Percentiles rank a stretch among this genome's conserved stretches.
Conservation (phyloP, 1,140 invertebrate genomes). For the Caenorhabditis brenneri region DNA sequence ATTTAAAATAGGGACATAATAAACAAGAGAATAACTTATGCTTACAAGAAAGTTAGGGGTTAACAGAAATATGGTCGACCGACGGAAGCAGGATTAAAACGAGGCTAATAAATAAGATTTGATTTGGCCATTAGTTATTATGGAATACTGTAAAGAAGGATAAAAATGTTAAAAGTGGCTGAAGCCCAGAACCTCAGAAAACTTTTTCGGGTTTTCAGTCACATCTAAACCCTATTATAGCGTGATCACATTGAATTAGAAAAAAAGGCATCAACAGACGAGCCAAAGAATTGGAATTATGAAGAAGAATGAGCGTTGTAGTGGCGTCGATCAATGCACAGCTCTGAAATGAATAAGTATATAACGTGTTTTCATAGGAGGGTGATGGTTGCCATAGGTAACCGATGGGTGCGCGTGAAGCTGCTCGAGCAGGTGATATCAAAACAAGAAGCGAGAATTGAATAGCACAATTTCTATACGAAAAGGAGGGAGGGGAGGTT, state of each 20-base stretch:
- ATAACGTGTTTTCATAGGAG: neutral
- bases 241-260: neutral
- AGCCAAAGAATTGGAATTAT: neutral
- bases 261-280: neutral
- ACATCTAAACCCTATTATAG: neutral
- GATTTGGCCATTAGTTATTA: neutral
- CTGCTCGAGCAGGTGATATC: neutral
- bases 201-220: neutral
- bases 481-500: neutral
- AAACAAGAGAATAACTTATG: too few relatives aligned
- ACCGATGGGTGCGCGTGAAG: neutral
- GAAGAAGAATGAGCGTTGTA: neutral
- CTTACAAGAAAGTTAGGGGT: too few relatives aligned
- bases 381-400: neutral
- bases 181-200: neutral
- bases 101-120: neutral
- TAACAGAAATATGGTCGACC: too few relatives aligned
- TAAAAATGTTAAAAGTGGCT: too few relatives aligned
- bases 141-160: neutral
- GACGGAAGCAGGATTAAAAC: too few relatives aligned
- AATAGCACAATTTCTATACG: too few relatives aligned
- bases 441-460: neutral
- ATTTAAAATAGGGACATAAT: too few relatives aligned
- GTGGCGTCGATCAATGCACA: neutral
- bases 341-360: constrained; percentile 1